Conservation (phyloP, 1,140 invertebrate genomes). For the Ericerus pela region DNA sequence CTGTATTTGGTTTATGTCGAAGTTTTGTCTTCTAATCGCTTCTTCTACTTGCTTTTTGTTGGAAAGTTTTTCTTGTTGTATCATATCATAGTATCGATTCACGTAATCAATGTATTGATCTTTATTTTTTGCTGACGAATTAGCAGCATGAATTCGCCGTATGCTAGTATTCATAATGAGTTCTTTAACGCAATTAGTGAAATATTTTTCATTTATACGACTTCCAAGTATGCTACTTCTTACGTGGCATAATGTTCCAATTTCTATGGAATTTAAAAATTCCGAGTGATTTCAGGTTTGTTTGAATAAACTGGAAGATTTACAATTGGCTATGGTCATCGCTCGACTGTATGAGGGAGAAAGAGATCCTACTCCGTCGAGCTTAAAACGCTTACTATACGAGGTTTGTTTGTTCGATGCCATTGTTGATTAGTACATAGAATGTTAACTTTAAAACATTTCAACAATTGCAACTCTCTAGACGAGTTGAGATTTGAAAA, state of each 20-base stretch:
- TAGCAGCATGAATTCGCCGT: no score
- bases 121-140: no score
- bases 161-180: no score
- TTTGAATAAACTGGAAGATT: conserved; percentile 81
- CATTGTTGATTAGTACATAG: conserved; percentile 1
- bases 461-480: background rate
- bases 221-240: no score
- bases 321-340: conserved; percentile 91
- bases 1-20: background rate
- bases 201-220: no score
- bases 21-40: background rate
- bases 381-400: conserved; percentile 57
- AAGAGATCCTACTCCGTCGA: conserved; percentile 51
- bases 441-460: no score
- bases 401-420: conserved; percentile 42
- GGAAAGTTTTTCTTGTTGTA: background rate
- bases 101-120: background rate
- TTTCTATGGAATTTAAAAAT: background rate
- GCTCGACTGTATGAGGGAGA: conserved; percentile 77
- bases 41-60: background rate
- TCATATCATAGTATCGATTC: background rate
- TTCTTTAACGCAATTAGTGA: no score
- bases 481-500: background rate
- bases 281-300: conserved; percentile 44
- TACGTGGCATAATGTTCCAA: no score